A percentile compares a stretch with the other conserved stretches of the same genome.
Conservation (phyloP, 2,113 vertebrate genomes). For the Myanophis thanlyinensis region DNA sequence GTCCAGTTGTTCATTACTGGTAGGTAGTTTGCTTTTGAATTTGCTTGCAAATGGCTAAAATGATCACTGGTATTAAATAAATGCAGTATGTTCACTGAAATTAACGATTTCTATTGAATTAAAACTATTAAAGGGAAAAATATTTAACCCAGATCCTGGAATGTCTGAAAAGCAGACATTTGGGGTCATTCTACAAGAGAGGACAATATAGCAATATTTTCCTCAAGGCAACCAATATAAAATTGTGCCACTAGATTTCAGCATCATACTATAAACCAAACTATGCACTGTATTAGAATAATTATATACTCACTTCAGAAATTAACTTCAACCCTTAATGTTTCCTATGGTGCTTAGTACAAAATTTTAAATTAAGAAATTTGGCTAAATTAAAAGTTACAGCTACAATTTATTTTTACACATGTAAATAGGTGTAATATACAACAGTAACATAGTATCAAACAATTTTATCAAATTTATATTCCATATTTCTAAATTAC, state of each 20-base stretch:
- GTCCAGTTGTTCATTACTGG: too few relatives aligned
- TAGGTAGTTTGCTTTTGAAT: too few relatives aligned
- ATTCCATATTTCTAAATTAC: too few relatives aligned
- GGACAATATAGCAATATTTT: background rate
- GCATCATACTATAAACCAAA: background rate
- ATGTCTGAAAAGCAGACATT: background rate
- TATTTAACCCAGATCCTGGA: background rate
- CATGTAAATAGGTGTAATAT: too few relatives aligned
- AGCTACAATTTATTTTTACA: too few relatives aligned
- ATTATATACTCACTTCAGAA: background rate
- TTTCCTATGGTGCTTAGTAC: background rate
- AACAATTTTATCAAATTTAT: too few relatives aligned
- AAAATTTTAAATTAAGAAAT: background rate
- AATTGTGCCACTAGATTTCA: background rate
- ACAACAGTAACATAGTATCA: too few relatives aligned
- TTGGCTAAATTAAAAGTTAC: background rate
- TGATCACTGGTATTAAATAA: background rate
- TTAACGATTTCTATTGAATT: background rate
- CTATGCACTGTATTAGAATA: background rate
- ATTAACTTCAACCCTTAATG: background rate
- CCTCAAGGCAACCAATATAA: background rate
- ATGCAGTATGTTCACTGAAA: background rate
- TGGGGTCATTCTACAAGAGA: background rate
- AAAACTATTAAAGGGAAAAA: background rate
- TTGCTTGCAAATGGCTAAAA: background rate